Evolutionary conservation across 2,113 vertebrate species (phyloP).

Genomic region (Antigone vipio): DNA sequence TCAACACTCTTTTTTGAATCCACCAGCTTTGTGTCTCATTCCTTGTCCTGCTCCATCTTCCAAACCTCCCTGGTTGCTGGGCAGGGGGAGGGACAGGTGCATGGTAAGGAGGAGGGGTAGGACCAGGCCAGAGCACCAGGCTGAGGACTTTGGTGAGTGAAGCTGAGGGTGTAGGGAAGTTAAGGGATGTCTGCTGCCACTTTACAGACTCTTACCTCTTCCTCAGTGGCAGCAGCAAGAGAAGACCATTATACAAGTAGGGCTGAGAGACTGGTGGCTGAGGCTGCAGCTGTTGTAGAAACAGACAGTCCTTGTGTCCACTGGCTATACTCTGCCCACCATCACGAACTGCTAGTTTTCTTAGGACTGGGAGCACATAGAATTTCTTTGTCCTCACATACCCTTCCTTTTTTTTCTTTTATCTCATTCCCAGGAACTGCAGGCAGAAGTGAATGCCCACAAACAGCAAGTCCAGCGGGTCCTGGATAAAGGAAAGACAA

Average conservation of each 20-base stretch:
- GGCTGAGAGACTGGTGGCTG: fast-evolving
- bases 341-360: background rate
- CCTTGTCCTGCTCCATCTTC: background rate
- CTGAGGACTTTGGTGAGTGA: background rate
- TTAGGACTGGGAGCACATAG: background rate
- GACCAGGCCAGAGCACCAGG: background rate
- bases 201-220: background rate
- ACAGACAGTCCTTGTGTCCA: background rate
- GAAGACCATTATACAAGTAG: background rate
- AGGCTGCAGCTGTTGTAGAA: background rate
- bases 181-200: background rate
- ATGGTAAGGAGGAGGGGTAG: background rate
- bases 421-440: constrained; percentile 74
- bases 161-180: background rate
- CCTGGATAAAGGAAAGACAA: constrained; percentile 75
- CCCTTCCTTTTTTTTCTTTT: background rate
- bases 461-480: constrained; percentile 74
- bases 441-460: constrained; percentile 80
- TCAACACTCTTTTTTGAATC: background rate
- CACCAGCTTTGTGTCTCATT: background rate
- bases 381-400: background rate
- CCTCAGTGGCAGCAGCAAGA: background rate
- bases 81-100: background rate
- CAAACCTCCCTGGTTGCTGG: background rate
- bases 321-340: background rate